phyloP scores from a whole-genome alignment of 2,888 invertebrate genomes.

The Quadriops clusia region DNA sequence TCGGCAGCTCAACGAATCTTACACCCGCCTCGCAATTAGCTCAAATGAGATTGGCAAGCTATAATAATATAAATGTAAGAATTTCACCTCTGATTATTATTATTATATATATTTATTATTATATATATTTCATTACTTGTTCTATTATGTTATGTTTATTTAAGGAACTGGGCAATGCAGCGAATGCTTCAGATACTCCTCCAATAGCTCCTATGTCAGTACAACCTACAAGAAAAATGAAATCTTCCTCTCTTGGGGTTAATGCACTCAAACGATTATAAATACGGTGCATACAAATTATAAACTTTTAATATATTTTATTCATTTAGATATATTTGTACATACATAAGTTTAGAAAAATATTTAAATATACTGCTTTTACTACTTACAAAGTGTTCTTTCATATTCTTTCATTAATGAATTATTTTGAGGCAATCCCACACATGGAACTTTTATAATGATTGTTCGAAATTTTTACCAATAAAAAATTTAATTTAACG shows the following conservation, averaged over 20 bases:
- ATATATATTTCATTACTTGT: slow-evolving; percentile 13
- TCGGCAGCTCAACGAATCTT: slow-evolving; percentile 72
- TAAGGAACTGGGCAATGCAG: slow-evolving; percentile 61
- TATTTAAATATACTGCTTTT: slow-evolving; percentile 10
- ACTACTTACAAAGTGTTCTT: not conserved
- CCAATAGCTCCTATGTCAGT: slow-evolving; percentile 69
- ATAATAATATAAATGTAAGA: slow-evolving; percentile 75
- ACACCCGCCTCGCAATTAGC: slow-evolving; percentile 75
- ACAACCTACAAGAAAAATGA: slow-evolving; percentile 72
- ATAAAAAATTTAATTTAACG: no score
- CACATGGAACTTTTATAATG: not conserved
- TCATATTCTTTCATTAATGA: not conserved
- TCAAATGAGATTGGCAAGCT: slow-evolving; percentile 76
- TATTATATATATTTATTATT: slow-evolving; percentile 6
- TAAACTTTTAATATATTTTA: slow-evolving; percentile 27
- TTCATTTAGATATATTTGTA: slow-evolving; percentile 28
- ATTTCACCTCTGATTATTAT: slow-evolving; percentile 11
- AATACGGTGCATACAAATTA: slow-evolving; percentile 26
- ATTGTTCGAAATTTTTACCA: no score
- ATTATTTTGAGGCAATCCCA: not conserved
- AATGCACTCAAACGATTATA: slow-evolving; percentile 62
- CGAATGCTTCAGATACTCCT: slow-evolving; percentile 39
- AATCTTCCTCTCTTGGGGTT: slow-evolving; percentile 51
- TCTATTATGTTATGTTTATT: no score
- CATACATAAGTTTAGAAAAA: slow-evolving; percentile 21